A percentile compares a stretch with the other conserved stretches of the same genome.
Conservation (phyloP, 2,888 invertebrate genomes). For the Ochropleura plecta region DNA sequence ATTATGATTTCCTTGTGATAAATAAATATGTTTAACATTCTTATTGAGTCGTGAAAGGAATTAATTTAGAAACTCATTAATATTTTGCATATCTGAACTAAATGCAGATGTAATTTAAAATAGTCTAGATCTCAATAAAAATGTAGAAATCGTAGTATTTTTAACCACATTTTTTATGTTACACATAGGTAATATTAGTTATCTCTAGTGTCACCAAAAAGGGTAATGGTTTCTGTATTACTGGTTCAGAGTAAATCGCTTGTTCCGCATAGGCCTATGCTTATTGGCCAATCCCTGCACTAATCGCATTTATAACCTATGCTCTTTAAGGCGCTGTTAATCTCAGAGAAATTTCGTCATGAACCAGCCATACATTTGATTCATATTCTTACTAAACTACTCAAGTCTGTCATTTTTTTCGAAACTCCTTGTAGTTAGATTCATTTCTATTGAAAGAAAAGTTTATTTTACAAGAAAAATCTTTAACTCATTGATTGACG, state of each 20-base stretch:
- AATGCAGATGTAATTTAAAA: not conserved
- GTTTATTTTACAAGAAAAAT: not conserved
- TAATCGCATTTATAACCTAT: slow-evolving; percentile 35
- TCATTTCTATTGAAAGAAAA: not conserved
- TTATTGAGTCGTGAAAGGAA: slow-evolving; percentile 6
- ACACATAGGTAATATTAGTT: not conserved
- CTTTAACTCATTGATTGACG: not conserved
- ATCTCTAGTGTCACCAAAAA: not conserved
- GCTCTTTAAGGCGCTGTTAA: slow-evolving; percentile 19
- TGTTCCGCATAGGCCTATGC: not conserved
- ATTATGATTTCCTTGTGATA: slow-evolving; percentile 20
- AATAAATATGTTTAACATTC: not conserved
- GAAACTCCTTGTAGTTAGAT: not conserved
- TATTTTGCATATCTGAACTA: slow-evolving; percentile 10
- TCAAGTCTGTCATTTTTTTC: not conserved
- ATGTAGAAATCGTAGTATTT: not conserved
- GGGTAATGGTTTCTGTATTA: too few species aligned
- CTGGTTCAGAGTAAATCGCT: not conserved
- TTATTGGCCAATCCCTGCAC: slow-evolving; percentile 12
- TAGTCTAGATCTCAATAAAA: not conserved
- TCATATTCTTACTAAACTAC: not conserved
- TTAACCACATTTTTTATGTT: not conserved
- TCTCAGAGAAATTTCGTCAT: slow-evolving; percentile 13
- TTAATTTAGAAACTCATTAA: slow-evolving; percentile 6
- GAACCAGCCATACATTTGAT: slow-evolving; percentile 12